Conservation (phyloP, 2,888 invertebrate species). For the Acholoe squamosa region DNA sequence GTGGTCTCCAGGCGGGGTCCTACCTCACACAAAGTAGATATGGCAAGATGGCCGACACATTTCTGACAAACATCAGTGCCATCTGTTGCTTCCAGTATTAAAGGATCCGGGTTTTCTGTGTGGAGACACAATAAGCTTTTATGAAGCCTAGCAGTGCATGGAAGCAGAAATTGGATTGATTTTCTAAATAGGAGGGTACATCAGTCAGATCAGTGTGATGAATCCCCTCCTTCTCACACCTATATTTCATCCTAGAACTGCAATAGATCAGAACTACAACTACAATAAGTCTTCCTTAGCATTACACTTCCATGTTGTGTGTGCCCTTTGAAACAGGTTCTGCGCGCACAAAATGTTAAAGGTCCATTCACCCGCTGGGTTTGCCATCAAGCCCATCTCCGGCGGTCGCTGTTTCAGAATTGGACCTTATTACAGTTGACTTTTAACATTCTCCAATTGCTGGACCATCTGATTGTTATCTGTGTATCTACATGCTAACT, state of each 20-base stretch:
- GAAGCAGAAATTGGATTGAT: too few species aligned
- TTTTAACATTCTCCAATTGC: slow-evolving; percentile 4
- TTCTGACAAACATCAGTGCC: neutral
- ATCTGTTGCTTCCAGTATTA: neutral
- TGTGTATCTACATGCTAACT: neutral
- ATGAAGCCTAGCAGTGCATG: too few species aligned
- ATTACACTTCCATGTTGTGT: too few species aligned
- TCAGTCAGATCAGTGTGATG: too few species aligned
- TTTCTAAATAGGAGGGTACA: too few species aligned
- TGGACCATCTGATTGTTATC: slow-evolving; percentile 5
- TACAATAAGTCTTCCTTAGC: too few species aligned
- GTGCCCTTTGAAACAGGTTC: neutral
- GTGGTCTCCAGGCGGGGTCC: neutral
- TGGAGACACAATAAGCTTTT: too few species aligned
- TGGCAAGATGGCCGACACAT: slow-evolving; percentile 35
- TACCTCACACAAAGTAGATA: slow-evolving; percentile 39
- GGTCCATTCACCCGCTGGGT: neutral
- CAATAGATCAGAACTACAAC: too few species aligned
- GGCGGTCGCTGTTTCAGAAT: neutral
- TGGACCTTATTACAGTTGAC: neutral
- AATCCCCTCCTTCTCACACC: too few species aligned
- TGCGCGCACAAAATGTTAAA: neutral
- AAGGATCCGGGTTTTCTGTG: neutral
- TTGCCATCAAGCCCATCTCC: neutral
- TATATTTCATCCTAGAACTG: too few species aligned